Evolutionary conservation across 2,113 vertebrate genomes (phyloP), one percentile per base, ranked within the genome.

Genomic region (Oryzias melastigma): DNA sequence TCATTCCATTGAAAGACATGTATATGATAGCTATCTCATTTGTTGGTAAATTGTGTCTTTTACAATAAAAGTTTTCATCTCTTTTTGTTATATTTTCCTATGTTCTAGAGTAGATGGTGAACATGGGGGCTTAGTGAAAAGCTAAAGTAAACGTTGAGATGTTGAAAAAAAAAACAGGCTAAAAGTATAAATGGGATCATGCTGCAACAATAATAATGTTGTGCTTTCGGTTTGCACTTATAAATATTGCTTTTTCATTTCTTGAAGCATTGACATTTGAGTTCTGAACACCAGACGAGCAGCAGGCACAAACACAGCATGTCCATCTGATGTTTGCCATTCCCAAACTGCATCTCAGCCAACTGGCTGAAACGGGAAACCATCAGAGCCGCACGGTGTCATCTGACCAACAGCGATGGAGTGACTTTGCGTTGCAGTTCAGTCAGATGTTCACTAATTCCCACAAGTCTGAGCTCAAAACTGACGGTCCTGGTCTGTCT

Each of bases 351-450:
- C 68, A 53, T 57, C 24, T 17, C 8, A 15, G 74, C 77, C 52
- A 44, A 0, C 14, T 44, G 55, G 7, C 20, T 65, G 14, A 1
- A 52, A 67, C 77, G 51, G 52, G 20, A 14, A 65, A 6, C 25
- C 59, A 18, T 70, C 48, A 7, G 56, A 71, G 25, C 46, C 8
- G 2, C 27, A 49, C 29, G 57, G 49, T 16, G 62, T 61, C 67
- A 74, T 65, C 72, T 61, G 62, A 80, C 70, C 62, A 48, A 24
- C 50, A 5, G n/a, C 52, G 14, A 60, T 65, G 58, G 60, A 69
- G 27, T 6, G 17, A 27, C 35, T 35, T 18, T 5, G 52, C 5
- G 43, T 43, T 50, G 43, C 14, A 13, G 24, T 47, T 19, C 24
- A 6, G 71, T 48, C 57, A 45, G 25, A 4, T 50, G 17, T n/a